phyloP scores from a whole-genome alignment of 2,888 invertebrate species.

The Cheilosia scutellata region DNA sequence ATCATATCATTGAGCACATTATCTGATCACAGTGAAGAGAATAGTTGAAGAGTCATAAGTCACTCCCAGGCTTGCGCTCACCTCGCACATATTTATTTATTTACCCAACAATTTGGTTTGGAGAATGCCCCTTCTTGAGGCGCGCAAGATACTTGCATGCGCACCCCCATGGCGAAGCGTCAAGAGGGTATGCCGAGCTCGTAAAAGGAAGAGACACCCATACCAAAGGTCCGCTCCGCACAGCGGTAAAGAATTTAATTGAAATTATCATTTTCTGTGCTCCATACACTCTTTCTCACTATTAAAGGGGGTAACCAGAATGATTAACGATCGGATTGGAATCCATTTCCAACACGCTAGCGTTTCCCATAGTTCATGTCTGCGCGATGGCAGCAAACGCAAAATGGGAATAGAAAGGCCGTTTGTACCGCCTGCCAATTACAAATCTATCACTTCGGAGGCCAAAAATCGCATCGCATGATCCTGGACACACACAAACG shows the following conservation, averaged over 20 bases:
- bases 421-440: conserved; percentile 72
- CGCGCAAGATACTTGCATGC: conserved; percentile 49
- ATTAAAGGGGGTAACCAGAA: conserved; percentile 12
- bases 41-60: conserved; percentile 72
- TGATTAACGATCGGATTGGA: conserved; percentile 67
- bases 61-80: conserved; percentile 57
- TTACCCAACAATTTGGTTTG: conserved; percentile 64
- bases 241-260: conserved; percentile 54
- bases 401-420: conserved; percentile 47
- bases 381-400: conserved; percentile 1
- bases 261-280: conserved; percentile 41
- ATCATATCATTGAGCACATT: conserved; percentile 67
- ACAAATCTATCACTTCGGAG: conserved; percentile 71
- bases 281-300: conserved; percentile 21
- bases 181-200: not conserved
- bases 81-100: conserved; percentile 53
- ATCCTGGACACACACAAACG: conserved; percentile 33
- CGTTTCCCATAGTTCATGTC: conserved; percentile 55
- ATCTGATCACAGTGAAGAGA: conserved; percentile 65
- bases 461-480: conserved; percentile 44
- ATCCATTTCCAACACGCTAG: conserved; percentile 62
- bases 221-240: not conserved
- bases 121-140: conserved; percentile 44
- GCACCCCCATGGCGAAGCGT: conserved; percentile 61
- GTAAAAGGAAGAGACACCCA: not conserved